phyloP scores from a whole-genome alignment of 2,888 invertebrate genomes.

The Agrochola circellaris region DNA sequence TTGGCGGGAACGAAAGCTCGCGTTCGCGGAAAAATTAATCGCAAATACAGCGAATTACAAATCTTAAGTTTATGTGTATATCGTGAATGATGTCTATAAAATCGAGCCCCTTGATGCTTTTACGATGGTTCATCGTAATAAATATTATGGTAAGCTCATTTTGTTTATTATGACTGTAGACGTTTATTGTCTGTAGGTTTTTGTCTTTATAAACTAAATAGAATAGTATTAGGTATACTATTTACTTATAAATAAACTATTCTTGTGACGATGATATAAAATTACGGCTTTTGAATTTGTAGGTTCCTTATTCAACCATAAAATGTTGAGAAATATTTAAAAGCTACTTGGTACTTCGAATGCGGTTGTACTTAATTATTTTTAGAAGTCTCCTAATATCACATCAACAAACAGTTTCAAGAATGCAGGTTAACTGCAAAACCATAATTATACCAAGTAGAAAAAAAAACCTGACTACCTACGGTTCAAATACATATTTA shows the following conservation, averaged over 20 bases:
- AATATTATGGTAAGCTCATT: constrained; percentile 82
- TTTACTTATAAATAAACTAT: neutral
- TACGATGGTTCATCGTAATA: constrained; percentile 81
- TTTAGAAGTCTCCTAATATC: neutral
- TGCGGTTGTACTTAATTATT: neutral
- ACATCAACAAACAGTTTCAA: neutral
- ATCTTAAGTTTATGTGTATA: constrained; percentile 80
- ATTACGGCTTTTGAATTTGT: neutral
- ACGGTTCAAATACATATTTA: neutral
- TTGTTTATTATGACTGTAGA: constrained; percentile 53
- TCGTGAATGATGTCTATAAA: constrained; percentile 80
- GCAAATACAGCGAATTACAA: constrained; percentile 59
- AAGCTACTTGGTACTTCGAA: neutral
- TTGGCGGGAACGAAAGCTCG: constrained; percentile 85
- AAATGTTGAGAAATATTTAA: neutral
- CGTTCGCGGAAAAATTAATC: constrained; percentile 70
- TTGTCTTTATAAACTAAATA: neutral
- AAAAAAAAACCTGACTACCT: neutral
- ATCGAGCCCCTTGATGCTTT: constrained; percentile 74
- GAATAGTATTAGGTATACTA: neutral
- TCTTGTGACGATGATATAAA: neutral
- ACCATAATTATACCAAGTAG: neutral
- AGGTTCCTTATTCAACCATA: neutral
- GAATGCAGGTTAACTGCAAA: neutral
- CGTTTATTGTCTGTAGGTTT: neutral